Percentiles rank a stretch among this genome's conserved stretches.
These are phyloP conservation scores for Conus ventricosus DNA, from an alignment of 1,140 invertebrate genomes.

Conservation along the genomic window DNA sequence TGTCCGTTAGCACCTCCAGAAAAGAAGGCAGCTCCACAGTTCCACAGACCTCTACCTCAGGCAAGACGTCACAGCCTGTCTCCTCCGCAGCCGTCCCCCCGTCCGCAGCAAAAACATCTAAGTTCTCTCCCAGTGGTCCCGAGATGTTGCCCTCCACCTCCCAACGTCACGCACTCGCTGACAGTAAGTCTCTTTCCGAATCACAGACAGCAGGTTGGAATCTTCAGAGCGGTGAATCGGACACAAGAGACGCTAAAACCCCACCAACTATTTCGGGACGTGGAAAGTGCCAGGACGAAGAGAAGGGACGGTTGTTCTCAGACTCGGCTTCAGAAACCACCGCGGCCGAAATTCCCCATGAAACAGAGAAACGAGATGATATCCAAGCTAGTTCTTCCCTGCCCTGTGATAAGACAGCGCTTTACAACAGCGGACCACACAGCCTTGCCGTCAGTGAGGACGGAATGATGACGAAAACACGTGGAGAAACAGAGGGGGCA, in stretches of 20 bases:
- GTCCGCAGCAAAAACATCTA: too few species aligned
- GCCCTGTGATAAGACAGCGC: neutral
- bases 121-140: too few species aligned
- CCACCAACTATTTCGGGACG: neutral
- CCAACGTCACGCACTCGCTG: neutral
- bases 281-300: neutral
- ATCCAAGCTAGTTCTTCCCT: neutral
- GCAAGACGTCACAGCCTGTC: too few species aligned
- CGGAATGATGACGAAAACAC: constrained; percentile 1
- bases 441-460: neutral
- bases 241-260: neutral
- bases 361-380: neutral
- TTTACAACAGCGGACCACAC: neutral
- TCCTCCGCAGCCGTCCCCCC: too few species aligned
- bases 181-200: neutral
- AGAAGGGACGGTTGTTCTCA: neutral
- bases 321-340: neutral
- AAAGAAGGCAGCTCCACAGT: neutral
- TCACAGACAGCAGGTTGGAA: neutral
- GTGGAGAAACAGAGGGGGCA: neutral
- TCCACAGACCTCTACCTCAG: neutral
- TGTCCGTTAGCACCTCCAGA: neutral
- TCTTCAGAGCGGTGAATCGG: neutral
- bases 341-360: neutral
- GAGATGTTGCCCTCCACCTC: neutral